Base-by-base conservation (phyloP, 2,113 vertebrate genomes). In the Phylloscopus trochilus region DNA sequence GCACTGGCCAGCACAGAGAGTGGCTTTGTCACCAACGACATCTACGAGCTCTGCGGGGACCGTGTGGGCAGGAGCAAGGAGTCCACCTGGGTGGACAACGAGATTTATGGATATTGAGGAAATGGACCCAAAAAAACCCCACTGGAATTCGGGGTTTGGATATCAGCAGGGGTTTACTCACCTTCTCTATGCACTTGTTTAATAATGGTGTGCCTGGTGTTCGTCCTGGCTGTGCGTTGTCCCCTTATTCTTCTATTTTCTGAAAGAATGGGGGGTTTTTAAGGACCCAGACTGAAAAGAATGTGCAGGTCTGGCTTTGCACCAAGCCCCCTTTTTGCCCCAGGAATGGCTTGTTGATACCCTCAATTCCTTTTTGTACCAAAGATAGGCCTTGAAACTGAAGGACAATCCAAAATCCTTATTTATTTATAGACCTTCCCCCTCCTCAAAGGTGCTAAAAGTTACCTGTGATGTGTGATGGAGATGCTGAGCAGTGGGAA, bases 31-130 rank as follows among this genome's bases (percentile, higher is more conserved):
- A 99, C 98, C 87, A 99, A 99, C 30, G 99, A 99, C 92, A 98
- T 99, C 64, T 99, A 99, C 31, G 99, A 99, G 94, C 98, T 98
- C 68, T 98, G 98, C 52, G 97, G 93, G 26, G 93, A 97, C 79
- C 87, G 23, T 19, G 93, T 80, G 21, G 95, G 91, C 80, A 96
- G 87, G 83, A 97, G 96, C 97, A 77, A 95, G 73, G 98, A 98
- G 69, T 97, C 98, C 1, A 97, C 98, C 44, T 99, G 99, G 99
- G 99, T 99, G 67, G 99, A 99, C 88, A 99, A 99, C 62, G 99
- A 99, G 96, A 99, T 99, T 89, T 99, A 99, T 63, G 98, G 98
- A 72, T 99, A 98, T 74, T 98, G 83, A 96, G 72, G 58, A 21
- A 73, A 66, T 0, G 49, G 81, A 78, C 43, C 3, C 33, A 9